Base-by-base conservation (phyloP, 2,888 invertebrate species). In the Chalcis sispes region DNA sequence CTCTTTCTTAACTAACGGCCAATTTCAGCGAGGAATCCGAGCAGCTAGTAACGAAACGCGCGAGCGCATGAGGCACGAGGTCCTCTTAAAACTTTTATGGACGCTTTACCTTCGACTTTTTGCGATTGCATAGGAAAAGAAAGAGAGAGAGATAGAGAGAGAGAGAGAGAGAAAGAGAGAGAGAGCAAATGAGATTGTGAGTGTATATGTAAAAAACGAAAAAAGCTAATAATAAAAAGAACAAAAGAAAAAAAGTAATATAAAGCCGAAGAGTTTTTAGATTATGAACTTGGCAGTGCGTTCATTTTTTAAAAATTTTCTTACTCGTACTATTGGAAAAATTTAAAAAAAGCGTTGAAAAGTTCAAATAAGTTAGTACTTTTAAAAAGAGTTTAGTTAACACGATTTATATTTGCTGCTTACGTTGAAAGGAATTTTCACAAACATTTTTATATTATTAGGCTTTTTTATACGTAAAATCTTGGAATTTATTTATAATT, bases 41-140 rank as follows among this genome's bases (percentile, higher is more conserved):
- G 58, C 58, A 27, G 8, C 56, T n/a, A n/a, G n/a, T n/a, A n/a
- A n/a, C n/a, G n/a, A n/a, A n/a, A n/a, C n/a, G n/a, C n/a, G n/a
- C n/a, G n/a, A n/a, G 42, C 46, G 23, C 8, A 15, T 36, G 7
- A 23, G 29, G 58, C 46, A 13, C 18, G 15, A 18, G 52, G 72
- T 72, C 23, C 52, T 54, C 18, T 69, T 69, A 69, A 69, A 74
- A 74, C 61, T 74, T 74, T 74, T 62, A 62, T 62, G 23, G 69
- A 7, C 15, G 20, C 36, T 69, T 74, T 69, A 56, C 42, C 48
- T 67, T 48, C 27, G 69, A 67, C 48, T 69, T 74, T 27, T 67
- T 27, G 69, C 36, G 29, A 67, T 67, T 62, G 67, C 52, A 56
- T 62, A 56, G 42, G 20, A 36, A 15, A 23, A 50, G 50, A 52